Percentiles rank a stretch among this genome's conserved stretches.
Evolutionary conservation across 1,140 invertebrate species (phyloP).

Genomic region (Tachypleus tridentatus): DNA sequence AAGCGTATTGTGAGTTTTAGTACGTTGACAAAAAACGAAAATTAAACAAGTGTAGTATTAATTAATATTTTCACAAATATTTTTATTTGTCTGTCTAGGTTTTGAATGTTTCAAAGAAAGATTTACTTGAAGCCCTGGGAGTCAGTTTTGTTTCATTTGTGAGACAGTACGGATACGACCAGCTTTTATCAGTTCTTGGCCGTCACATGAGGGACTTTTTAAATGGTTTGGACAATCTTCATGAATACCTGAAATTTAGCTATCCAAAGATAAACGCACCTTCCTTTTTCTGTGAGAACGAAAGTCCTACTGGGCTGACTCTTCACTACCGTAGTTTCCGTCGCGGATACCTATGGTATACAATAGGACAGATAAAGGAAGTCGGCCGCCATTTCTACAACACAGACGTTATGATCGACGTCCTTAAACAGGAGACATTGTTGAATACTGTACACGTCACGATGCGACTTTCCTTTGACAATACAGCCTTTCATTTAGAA

Average conservation of each 20-base stretch:
- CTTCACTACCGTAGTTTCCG: constrained; percentile 87
- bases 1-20: too few relatives aligned
- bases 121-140: constrained; percentile 83
- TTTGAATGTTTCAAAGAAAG: constrained; percentile 63
- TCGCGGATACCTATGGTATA: constrained; percentile 86
- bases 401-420: constrained; percentile 81
- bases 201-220: constrained; percentile 90
- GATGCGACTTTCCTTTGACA: constrained; percentile 88
- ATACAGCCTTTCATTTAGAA: constrained; percentile 50
- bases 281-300: constrained; percentile 92
- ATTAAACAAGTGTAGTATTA: neutral
- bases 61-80: neutral
- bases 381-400: constrained; percentile 84
- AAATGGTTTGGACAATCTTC: constrained; percentile 90
- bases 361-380: constrained; percentile 83
- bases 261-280: constrained; percentile 87
- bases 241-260: constrained; percentile 93
- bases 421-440: constrained; percentile 69
- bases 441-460: constrained; percentile 88
- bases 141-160: constrained; percentile 28
- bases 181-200: constrained; percentile 71
- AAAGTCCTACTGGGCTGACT: constrained; percentile 70
- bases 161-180: constrained; percentile 86
- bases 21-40: neutral
- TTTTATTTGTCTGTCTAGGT: constrained; percentile 44